Evolutionary conservation across 2,797 vertebrate genomes (phyloP).

Genomic region (Enteromius mattozi): DNA sequence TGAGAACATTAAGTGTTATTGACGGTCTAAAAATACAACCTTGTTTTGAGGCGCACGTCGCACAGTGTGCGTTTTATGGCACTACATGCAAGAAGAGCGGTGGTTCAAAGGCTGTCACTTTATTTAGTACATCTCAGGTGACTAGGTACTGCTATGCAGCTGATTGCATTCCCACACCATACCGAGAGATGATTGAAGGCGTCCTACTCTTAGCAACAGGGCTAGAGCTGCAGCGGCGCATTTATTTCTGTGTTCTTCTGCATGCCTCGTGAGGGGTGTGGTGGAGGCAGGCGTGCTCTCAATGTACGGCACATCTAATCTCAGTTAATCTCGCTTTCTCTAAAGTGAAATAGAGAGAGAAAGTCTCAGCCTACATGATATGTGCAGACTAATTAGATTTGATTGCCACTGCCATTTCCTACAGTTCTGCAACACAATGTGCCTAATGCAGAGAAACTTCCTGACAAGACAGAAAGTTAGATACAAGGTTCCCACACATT

Average conservation of each 20-base stretch:
- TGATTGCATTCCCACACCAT: constrained; percentile 62
- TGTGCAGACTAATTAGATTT: constrained; percentile 52
- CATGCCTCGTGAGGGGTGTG: constrained; percentile 32
- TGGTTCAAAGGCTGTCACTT: constrained; percentile 53
- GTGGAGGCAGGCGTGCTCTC: constrained; percentile 27
- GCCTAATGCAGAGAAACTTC: constrained; percentile 21
- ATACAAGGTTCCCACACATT: neutral
- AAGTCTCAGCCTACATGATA: constrained; percentile 36
- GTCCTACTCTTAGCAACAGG: constrained; percentile 51
- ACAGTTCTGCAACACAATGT: constrained; percentile 34
- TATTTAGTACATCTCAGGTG: constrained; percentile 60
- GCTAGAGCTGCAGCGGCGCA: constrained; percentile 43
- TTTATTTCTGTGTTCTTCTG: constrained; percentile 55
- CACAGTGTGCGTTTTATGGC: constrained; percentile 5
- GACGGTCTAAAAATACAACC: constrained; percentile 9
- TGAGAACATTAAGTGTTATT: constrained; percentile 25
- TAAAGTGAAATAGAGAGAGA: constrained; percentile 30
- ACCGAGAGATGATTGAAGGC: constrained; percentile 50
- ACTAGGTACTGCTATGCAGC: constrained; percentile 51
- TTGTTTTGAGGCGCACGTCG: neutral
- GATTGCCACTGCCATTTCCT: constrained; percentile 41
- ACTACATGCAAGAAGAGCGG: constrained; percentile 23
- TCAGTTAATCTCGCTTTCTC: constrained; percentile 46
- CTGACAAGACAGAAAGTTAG: constrained; percentile 7
- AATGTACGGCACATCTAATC: constrained; percentile 52